These are phyloP conservation scores for Rhimphoctona megacephalus DNA, from an alignment of 2,888 invertebrate species.

Conservation along the genomic window DNA sequence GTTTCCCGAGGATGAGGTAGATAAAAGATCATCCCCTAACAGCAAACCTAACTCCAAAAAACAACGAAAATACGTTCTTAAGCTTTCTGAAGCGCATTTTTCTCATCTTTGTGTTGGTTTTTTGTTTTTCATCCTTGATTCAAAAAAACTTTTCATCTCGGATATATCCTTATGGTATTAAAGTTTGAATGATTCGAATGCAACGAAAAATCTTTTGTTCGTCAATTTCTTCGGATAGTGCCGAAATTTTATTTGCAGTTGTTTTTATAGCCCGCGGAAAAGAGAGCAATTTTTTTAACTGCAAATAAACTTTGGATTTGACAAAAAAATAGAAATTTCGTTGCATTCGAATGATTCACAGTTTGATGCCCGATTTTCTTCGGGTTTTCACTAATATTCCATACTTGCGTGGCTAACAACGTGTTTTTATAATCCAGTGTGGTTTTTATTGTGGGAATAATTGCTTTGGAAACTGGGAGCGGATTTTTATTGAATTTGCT, in stretches of 20 bases:
- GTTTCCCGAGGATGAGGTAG: slow-evolving; percentile 95
- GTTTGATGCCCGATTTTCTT: not conserved
- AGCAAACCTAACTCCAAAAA: not conserved
- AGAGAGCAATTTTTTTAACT: not conserved
- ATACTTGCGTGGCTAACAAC: slow-evolving; percentile 4
- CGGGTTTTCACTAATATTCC: not conserved
- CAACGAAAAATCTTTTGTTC: not conserved
- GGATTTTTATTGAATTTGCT: not conserved
- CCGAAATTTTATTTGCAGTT: not conserved
- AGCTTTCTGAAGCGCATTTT: not conserved
- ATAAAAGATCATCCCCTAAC: slow-evolving; percentile 76
- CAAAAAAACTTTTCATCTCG: not conserved
- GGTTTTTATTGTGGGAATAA: not conserved
- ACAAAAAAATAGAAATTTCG: not conserved
- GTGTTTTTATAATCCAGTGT: not conserved
- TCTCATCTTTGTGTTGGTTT: slow-evolving; percentile 10
- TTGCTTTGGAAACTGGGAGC: not conserved
- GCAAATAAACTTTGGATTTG: not conserved
- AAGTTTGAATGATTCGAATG: not conserved
- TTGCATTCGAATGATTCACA: not conserved
- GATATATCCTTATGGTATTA: not conserved
- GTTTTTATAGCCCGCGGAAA: not conserved
- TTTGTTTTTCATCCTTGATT: slow-evolving; percentile 2
- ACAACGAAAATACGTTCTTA: not conserved
- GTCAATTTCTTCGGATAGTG: not conserved